A percentile compares a stretch with the other conserved stretches of the same genome.
These are phyloP conservation scores for Limanda limanda DNA, from an alignment of 2,113 vertebrate genomes.

Conservation along the genomic window DNA sequence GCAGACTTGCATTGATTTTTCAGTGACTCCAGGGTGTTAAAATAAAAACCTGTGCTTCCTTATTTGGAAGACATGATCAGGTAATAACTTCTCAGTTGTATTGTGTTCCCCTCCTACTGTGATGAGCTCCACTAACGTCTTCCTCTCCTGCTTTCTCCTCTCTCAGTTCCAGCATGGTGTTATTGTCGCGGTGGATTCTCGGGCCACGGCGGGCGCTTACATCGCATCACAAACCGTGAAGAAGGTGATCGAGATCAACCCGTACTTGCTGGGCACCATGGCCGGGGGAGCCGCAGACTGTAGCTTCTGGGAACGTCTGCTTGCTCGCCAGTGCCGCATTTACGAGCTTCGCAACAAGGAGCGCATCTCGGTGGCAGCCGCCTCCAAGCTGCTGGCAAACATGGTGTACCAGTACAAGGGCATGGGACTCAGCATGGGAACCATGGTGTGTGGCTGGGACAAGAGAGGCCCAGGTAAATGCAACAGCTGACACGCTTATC, in stretches of 20 bases:
- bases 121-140: background rate
- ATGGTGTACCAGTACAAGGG: conserved; percentile 98
- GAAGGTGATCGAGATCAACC: conserved; percentile 95
- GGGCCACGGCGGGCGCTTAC: conserved; percentile 91
- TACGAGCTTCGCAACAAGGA: conserved; percentile 95
- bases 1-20: background rate
- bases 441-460: conserved; percentile 97
- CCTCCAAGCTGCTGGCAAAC: conserved; percentile 94
- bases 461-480: conserved; percentile 91
- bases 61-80: background rate
- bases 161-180: conserved; percentile 90
- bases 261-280: conserved; percentile 92
- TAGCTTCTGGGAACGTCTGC: conserved; percentile 92
- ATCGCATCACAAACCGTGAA: conserved; percentile 92
- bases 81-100: background rate
- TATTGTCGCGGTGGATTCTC: conserved; percentile 91
- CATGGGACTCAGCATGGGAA: conserved; percentile 95
- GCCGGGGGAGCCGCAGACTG: conserved; percentile 93
- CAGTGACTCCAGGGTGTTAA: background rate
- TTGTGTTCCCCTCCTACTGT: background rate
- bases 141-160: conserved; percentile 6
- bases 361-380: conserved; percentile 92
- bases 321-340: conserved; percentile 92
- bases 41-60: background rate
- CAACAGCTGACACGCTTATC: background rate